phyloP scores from a whole-genome alignment of 2,888 invertebrate species.

The Serrognathus titanus region DNA sequence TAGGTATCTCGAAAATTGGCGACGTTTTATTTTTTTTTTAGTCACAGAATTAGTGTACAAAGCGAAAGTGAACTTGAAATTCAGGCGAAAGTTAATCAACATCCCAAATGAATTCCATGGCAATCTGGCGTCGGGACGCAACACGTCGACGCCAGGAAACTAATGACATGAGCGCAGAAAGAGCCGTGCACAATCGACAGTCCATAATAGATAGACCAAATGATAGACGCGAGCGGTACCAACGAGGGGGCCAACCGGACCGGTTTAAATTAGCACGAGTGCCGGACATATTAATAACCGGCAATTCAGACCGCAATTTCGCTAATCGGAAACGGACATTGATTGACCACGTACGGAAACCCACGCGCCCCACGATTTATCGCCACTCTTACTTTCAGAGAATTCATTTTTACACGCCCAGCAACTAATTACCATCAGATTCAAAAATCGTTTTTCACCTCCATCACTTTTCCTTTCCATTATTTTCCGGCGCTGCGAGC shows the following conservation, averaged over 20 bases:
- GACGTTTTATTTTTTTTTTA: too few species aligned
- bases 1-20: too few species aligned
- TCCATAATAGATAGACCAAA: constrained; percentile 12
- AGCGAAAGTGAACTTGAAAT: too few species aligned
- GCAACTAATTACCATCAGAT: too few species aligned
- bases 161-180: background rate
- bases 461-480: too few species aligned
- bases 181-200: constrained; percentile 9
- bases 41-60: too few species aligned
- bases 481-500: too few species aligned
- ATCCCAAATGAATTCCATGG: too few species aligned
- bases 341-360: constrained; percentile 27
- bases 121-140: too few species aligned
- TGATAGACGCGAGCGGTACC: background rate
- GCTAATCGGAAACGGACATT: constrained; percentile 29
- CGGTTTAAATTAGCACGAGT: constrained; percentile 20
- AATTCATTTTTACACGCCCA: too few species aligned
- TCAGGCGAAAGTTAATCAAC: too few species aligned
- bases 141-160: background rate
- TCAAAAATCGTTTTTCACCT: too few species aligned
- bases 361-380: constrained; percentile 10
- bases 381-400: background rate
- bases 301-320: constrained; percentile 27
- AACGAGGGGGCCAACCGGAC: background rate
- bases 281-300: constrained; percentile 31